Percentiles rank a stretch among this genome's conserved stretches.
Evolutionary conservation across 2,797 vertebrate genomes (phyloP).

Genomic region (Propithecus perrieri): DNA sequence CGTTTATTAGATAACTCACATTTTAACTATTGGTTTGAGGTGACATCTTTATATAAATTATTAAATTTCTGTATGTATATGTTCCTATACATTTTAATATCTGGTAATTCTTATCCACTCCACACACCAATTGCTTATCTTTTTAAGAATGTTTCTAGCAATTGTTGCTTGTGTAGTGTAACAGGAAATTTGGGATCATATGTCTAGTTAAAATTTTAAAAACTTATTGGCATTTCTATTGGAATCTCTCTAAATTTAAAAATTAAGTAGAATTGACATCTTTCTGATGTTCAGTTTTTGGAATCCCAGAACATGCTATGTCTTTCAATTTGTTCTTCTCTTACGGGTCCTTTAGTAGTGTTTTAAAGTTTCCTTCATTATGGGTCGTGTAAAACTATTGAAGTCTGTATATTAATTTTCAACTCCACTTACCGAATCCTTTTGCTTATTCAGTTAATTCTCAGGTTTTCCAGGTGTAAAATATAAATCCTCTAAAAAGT

Average conservation of each 20-base stretch:
- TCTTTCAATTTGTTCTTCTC: background rate
- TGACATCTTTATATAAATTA: background rate
- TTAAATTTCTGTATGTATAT: background rate
- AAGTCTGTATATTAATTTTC: background rate
- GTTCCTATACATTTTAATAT: background rate
- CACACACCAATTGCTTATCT: background rate
- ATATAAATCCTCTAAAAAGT: background rate
- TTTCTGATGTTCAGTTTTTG: background rate
- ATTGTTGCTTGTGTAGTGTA: background rate
- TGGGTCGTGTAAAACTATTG: fast-evolving
- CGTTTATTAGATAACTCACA: background rate
- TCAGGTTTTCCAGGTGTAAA: background rate
- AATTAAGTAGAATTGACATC: background rate
- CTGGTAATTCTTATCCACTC: background rate
- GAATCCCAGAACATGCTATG: background rate
- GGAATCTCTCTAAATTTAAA: background rate
- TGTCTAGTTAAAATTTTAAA: background rate
- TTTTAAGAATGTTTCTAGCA: background rate
- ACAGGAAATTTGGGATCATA: background rate
- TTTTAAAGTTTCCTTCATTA: background rate
- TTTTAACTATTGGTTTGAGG: background rate
- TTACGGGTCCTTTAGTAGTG: fast-evolving
- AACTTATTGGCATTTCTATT: background rate
- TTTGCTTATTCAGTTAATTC: background rate
- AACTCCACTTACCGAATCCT: background rate